Evolutionary conservation across 1,140 invertebrate species (phyloP), one percentile per base, ranked within the genome.

Genomic region (Leptinotarsa texana): DNA sequence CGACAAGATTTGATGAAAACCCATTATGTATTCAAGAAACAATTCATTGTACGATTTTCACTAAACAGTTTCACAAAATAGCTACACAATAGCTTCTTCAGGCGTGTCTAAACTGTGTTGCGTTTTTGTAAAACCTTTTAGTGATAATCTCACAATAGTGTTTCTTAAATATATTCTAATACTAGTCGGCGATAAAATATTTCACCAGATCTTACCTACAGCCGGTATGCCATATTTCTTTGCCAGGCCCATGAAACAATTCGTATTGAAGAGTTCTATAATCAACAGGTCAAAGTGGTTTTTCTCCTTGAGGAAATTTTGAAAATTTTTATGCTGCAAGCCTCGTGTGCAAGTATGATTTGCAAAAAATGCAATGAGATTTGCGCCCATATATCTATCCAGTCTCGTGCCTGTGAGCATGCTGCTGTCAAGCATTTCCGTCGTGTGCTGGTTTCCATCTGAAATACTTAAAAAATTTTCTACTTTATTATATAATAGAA

Each of bases 191-290:
- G 2, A 42, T 42, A 42, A 42, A 42, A 42, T 42, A 42, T 42
- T 8, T 42, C 33, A 42, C 6, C 33, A 57, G 51, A 8, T 57
- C 69, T 75, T 75, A 1, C 86, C 87, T 15, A 94, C 88, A 5
- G 90, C 86, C 0, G 92, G 92, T 3, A 88, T 88, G 71, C 89
- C 84, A 22, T 91, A 87, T 77, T 90, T 88, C 72, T 91, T 85
- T 33, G 88, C 87, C 15, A 93, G 83, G 8, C 87, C 89, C 67
- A 92, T 82, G 78, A 90, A 89, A 81, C 92, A 93, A 76, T 93
- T 90, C 49, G 87, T 89, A 67, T 92, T 92, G 80, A 93, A 93
- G 65, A 88, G 86, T 83, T 93, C 92, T 3, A 88, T 85, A 0
- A 94, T 79, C 18, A 92, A 86, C 1, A 94, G 78, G 82, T 94